Conservation (phyloP, 2,113 vertebrate species). For the Pterocles gutturalis region DNA sequence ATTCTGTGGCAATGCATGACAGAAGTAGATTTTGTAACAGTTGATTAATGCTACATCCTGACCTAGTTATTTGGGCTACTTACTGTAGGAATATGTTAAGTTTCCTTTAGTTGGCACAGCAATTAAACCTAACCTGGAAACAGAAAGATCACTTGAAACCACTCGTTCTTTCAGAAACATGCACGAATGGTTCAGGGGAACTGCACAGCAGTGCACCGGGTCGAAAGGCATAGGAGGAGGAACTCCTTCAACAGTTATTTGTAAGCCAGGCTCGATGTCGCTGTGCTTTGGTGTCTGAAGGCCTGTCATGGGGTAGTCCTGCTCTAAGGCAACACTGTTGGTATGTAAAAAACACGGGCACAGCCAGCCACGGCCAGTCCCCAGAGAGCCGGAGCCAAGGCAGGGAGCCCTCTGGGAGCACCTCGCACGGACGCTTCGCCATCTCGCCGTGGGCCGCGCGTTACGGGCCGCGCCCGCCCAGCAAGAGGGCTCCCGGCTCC, state of each 20-base stretch:
- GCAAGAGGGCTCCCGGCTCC: not conserved
- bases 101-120: not conserved
- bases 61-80: not conserved
- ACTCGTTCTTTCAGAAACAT: too few species aligned
- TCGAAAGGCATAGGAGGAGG: too few species aligned
- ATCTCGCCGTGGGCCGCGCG: not conserved
- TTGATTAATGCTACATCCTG: not conserved
- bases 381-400: too few species aligned
- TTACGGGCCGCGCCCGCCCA: too few species aligned
- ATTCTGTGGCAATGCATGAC: rapidly evolving
- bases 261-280: rapidly evolving
- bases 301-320: rapidly evolving
- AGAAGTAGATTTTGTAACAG: not conserved
- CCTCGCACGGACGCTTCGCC: not conserved
- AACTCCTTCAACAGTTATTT: rapidly evolving
- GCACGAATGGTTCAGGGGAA: not conserved
- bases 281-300: not conserved
- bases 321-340: too few species aligned
- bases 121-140: not conserved
- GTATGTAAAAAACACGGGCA: rapidly evolving
- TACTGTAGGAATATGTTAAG: not conserved
- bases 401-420: rapidly evolving
- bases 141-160: not conserved
- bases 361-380: rapidly evolving
- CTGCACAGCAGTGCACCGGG: rapidly evolving